Percentiles rank a stretch among this genome's conserved stretches.
These are phyloP conservation scores for Drosophila nasuta DNA, from an alignment of 1,140 invertebrate species.

Conservation along the genomic window DNA sequence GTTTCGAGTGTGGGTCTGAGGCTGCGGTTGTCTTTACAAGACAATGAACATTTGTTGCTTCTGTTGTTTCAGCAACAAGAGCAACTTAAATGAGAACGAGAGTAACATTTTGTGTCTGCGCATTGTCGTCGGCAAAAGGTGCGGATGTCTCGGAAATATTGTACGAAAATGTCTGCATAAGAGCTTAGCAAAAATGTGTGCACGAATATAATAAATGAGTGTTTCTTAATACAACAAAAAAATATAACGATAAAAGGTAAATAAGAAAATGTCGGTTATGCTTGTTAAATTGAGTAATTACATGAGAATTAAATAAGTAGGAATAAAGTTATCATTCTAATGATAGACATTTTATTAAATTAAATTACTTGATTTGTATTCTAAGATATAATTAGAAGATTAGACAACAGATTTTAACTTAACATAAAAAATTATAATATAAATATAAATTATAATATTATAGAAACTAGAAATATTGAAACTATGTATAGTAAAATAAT, in stretches of 20 bases:
- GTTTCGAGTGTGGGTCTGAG: background rate
- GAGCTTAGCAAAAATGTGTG: background rate
- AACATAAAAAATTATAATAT: too few species aligned
- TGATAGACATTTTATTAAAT: too few species aligned
- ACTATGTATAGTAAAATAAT: too few species aligned
- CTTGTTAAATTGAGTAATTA: too few species aligned
- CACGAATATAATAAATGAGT: background rate
- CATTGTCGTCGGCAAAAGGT: conserved; percentile 38
- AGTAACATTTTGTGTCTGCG: conserved; percentile 14
- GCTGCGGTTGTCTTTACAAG: conserved; percentile 37
- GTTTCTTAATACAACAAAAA: background rate
- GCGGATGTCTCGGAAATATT: conserved; percentile 7
- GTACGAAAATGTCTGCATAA: background rate
- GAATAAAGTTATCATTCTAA: too few species aligned
- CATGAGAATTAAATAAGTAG: too few species aligned
- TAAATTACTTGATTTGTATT: too few species aligned
- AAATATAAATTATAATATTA: too few species aligned
- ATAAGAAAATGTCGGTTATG: background rate
- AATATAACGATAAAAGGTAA: background rate
- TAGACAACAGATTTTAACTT: too few species aligned
- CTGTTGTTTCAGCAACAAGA: conserved; percentile 30
- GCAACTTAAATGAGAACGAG: conserved; percentile 4
- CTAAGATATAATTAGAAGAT: too few species aligned
- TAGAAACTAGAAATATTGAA: too few species aligned
- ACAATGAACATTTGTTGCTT: conserved; percentile 66